Base-by-base conservation (phyloP, 2,888 invertebrate species). In the Agapetus fuscipes region DNA sequence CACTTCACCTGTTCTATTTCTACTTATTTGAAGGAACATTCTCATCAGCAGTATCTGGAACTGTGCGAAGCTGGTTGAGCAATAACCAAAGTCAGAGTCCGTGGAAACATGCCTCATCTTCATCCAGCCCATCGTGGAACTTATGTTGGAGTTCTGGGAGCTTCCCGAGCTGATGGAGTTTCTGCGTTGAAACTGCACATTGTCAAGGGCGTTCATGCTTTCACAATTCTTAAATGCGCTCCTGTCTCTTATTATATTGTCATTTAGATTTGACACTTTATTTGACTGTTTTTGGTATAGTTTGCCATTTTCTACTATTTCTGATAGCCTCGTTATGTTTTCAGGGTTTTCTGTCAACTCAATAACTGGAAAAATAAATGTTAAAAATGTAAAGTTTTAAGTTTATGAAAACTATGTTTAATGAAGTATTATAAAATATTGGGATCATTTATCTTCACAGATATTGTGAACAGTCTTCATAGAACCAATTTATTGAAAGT, bases 1-100 rank as follows among this genome's bases (percentile, higher is more conserved):
- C n/a, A n/a, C n/a, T n/a, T n/a, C n/a, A 73, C 74, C 71, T 63
- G 69, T 63, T 37, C 62, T 67, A 49, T 78, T 77, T 46, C 80
- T 66, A 16, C 63, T 56, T 46, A 72, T 74, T 50, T 78, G 76
- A 47, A 67, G 56, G 51, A 76, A 43, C 78, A 80, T 80, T 37
- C 79, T 59, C 25, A 62, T 59, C 26, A 78, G 54, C 14, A 80
- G 54, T 39, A 77, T 71, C 25, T 59, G 58, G 50, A 80, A 80
- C 54, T 80, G 80, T 32, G 67, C 60, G 51, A 70, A 67, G 29
- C 62, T 63, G 0, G 77, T 68, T 1, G 71, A 67, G 0, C 72
- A 62, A 39, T 73, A 72, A 5, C 66, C 62, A 3, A 50, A 44
- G 34, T 58, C 54, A 2, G 64, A 53, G 9, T 62, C 60, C 3